Conservation (phyloP, 2,797 vertebrate genomes). For the Pseudochirops cupreus region DNA sequence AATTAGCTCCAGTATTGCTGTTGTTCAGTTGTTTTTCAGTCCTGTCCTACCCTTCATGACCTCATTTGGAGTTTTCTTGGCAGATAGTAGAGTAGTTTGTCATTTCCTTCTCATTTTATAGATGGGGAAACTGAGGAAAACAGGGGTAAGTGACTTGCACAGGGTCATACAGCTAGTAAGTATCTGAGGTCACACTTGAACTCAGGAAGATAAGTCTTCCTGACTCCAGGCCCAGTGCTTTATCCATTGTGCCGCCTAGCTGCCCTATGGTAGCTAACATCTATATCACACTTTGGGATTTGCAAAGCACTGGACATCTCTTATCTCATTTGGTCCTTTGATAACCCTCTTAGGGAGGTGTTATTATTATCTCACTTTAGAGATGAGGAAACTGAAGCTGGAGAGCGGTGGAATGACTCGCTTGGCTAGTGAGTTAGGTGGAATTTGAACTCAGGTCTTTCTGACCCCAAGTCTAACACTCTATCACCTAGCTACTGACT, state of each 20-base stretch:
- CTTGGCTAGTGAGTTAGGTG: neutral
- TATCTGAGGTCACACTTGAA: neutral
- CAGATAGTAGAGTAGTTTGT: neutral
- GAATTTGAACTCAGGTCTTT: neutral
- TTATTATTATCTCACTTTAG: neutral
- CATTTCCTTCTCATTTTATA: neutral
- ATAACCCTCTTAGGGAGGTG: neutral
- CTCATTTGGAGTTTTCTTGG: neutral
- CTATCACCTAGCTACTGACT: neutral
- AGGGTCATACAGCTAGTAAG: neutral
- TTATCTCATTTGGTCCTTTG: neutral
- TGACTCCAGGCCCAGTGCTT: neutral
- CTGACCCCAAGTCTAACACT: neutral
- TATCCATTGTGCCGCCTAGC: neutral
- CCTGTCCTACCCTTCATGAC: neutral
- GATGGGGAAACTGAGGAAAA: neutral
- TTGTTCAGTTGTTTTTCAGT: neutral
- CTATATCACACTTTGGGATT: neutral
- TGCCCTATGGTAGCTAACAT: neutral
- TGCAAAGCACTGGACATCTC: neutral
- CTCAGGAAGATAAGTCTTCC: neutral
- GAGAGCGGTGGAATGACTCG: neutral
- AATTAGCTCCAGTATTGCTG: neutral
- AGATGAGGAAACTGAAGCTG: neutral
- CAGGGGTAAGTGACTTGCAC: neutral